These are phyloP conservation scores for Seladonia tumulorum DNA, from an alignment of 2,888 invertebrate species.

Conservation along the genomic window DNA sequence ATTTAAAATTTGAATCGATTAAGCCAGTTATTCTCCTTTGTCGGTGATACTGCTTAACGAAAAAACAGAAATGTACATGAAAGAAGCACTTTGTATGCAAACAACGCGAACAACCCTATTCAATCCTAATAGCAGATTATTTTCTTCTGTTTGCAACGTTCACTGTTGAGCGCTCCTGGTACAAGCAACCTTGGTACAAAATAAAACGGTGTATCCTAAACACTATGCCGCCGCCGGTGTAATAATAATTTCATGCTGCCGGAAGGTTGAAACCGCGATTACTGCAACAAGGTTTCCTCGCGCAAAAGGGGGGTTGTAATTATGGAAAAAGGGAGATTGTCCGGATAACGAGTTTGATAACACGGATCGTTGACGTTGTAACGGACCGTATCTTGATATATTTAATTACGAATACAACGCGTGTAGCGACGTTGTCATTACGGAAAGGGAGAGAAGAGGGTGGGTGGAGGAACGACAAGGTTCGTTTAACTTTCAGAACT, in stretches of 20 bases:
- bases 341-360: conserved; percentile 17
- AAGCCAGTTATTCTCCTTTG: too few relatives aligned
- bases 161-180: not conserved
- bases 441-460: not conserved
- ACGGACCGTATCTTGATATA: conserved; percentile 7
- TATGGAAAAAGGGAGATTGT: conserved; percentile 1
- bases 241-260: not conserved
- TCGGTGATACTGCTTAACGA: too few relatives aligned
- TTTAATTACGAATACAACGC: conserved; percentile 5
- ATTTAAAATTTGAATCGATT: not conserved
- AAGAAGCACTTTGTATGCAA: too few relatives aligned
- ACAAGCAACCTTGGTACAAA: not conserved
- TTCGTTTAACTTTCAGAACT: conserved; percentile 14
- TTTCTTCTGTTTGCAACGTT: not conserved
- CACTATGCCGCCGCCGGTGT: not conserved
- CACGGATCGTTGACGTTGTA: conserved; percentile 5
- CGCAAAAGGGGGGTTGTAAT: not conserved
- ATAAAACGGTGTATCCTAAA: not conserved
- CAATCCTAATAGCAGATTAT: not conserved
- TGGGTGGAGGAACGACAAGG: not conserved
- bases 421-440: not conserved
- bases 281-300: not conserved
- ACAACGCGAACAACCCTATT: too few relatives aligned
- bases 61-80: too few relatives aligned
- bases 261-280: not conserved